A percentile compares a stretch with the other conserved stretches of the same genome.
phyloP scores from a whole-genome alignment of 2,888 invertebrate species.

The Agriotes lineatus region DNA sequence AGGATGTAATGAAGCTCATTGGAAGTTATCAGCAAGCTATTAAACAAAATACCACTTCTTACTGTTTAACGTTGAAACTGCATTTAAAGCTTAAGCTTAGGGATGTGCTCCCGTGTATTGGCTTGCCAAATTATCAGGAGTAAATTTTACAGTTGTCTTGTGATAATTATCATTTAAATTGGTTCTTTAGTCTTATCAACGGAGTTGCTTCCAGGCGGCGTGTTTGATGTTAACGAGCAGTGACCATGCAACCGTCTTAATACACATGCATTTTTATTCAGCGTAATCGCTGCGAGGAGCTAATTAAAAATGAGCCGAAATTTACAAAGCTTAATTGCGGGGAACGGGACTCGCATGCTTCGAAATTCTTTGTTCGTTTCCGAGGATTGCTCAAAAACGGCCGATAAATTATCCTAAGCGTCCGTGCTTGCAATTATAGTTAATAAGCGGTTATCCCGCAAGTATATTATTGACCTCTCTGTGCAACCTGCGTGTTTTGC shows the following conservation, averaged over 20 bases:
- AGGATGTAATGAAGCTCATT: too few species aligned
- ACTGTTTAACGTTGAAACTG: too few species aligned
- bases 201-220: background rate
- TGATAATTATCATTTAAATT: constrained; percentile 4
- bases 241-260: background rate
- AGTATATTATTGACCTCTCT: constrained; percentile 13
- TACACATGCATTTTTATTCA: background rate
- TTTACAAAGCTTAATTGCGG: background rate
- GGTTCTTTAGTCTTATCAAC: background rate
- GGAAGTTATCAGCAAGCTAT: too few species aligned
- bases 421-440: constrained; percentile 8
- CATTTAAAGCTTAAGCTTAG: too few species aligned
- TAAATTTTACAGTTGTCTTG: background rate
- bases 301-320: background rate
- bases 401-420: background rate
- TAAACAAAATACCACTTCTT: too few species aligned
- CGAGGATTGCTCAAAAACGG: background rate
- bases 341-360: background rate
- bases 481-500: background rate
- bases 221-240: background rate
- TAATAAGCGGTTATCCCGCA: constrained; percentile 3
- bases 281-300: background rate
- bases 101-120: too few species aligned
- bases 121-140: too few species aligned
- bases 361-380: background rate